A percentile compares a stretch with the other conserved stretches of the same genome.
Conservation (phyloP, 2,797 vertebrate genomes). For the Taenioides sp. region DNA sequence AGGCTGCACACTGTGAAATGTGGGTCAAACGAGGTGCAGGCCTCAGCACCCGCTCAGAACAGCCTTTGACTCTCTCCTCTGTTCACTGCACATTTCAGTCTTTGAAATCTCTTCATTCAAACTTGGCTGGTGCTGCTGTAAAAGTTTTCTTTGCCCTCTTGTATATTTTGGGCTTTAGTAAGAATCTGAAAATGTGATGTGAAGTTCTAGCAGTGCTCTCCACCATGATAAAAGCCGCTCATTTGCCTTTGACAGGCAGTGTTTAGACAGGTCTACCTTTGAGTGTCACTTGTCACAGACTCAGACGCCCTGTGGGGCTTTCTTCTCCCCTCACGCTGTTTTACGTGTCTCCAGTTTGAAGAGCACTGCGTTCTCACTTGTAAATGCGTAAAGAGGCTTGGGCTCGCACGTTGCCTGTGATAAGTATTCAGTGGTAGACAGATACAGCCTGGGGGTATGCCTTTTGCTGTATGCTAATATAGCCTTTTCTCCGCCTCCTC, state of each 20-base stretch:
- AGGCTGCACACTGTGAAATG: conserved; percentile 45
- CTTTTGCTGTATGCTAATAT: conserved; percentile 75
- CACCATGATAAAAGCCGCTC: conserved; percentile 1
- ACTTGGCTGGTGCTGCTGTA: conserved; percentile 18
- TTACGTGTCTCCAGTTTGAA: conserved; percentile 44
- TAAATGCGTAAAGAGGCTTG: conserved; percentile 60
- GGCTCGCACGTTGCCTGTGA: conserved; percentile 65
- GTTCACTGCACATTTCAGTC: conserved; percentile 24
- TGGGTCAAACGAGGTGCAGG: conserved; percentile 52
- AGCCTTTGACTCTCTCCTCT: conserved; percentile 28
- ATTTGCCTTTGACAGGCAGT: conserved; percentile 23
- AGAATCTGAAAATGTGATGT: conserved; percentile 8
- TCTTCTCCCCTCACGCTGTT: conserved; percentile 23
- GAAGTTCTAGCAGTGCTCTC: background rate
- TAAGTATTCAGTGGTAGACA: conserved; percentile 74
- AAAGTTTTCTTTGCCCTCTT: conserved; percentile 10
- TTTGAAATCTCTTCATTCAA: conserved; percentile 16
- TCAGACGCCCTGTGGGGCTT: conserved; percentile 30
- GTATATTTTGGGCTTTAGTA: conserved; percentile 13
- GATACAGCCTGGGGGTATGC: conserved; percentile 69
- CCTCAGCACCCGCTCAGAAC: background rate
- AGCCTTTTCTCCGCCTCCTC: conserved; percentile 54
- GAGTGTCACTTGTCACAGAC: conserved; percentile 34
- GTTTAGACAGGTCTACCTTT: conserved; percentile 16
- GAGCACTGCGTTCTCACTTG: conserved; percentile 50